Percentiles rank a stretch among this genome's conserved stretches.
Evolutionary conservation across 2,797 vertebrate genomes (phyloP).

Genomic region (Myotis pilosus): DNA sequence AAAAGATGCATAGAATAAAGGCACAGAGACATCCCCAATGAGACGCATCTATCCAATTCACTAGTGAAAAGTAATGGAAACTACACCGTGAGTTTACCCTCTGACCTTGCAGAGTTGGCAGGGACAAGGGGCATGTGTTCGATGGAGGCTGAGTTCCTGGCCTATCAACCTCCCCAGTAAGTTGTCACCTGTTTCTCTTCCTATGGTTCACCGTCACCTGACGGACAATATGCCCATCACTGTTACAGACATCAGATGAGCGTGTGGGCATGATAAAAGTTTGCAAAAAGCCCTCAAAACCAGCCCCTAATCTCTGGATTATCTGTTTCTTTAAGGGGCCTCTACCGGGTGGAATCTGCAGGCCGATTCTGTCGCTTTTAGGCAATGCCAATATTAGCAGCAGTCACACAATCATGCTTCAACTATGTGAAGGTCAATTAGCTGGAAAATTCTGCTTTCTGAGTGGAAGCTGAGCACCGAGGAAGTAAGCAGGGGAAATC

Average conservation of each 20-base stretch:
- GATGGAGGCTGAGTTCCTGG: background rate
- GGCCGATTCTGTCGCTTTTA: slow-evolving; percentile 48
- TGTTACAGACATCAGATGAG: background rate
- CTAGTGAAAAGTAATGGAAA: background rate
- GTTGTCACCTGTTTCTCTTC: background rate
- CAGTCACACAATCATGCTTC: slow-evolving; percentile 13
- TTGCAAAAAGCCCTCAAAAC: slow-evolving; percentile 40
- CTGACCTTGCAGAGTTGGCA: slow-evolving; percentile 15
- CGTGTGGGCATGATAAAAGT: background rate
- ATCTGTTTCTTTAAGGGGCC: slow-evolving; percentile 52
- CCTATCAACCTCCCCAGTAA: background rate
- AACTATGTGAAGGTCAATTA: slow-evolving; percentile 40
- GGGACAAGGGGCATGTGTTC: slow-evolving; percentile 13
- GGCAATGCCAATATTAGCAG: slow-evolving; percentile 34
- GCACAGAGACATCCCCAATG: background rate
- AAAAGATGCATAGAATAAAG: slow-evolving; percentile 44
- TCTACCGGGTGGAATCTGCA: background rate
- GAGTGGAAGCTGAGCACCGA: slow-evolving; percentile 33
- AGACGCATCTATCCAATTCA: background rate
- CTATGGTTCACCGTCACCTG: background rate
- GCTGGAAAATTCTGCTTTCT: slow-evolving; percentile 50
- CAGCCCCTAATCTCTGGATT: slow-evolving; percentile 44
- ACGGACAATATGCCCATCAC: background rate
- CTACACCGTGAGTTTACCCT: slow-evolving; percentile 40
- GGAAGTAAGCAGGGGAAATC: slow-evolving; percentile 12